Percentiles rank a stretch among this genome's conserved stretches.
phyloP scores from a whole-genome alignment of 2,797 vertebrate species.

The Megalops cyprinoides region DNA sequence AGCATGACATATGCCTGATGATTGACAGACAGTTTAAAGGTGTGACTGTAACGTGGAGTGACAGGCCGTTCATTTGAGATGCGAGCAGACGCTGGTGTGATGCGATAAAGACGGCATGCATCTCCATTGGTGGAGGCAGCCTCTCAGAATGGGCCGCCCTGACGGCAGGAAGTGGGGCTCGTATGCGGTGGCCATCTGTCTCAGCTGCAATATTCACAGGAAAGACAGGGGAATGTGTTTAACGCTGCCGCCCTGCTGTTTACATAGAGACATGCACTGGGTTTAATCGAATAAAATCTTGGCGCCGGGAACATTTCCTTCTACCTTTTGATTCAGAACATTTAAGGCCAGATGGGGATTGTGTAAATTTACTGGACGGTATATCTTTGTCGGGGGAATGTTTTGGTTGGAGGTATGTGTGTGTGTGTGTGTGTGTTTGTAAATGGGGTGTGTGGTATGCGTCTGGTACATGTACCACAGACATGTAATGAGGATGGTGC shows the following conservation, averaged over 20 bases:
- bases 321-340: background rate
- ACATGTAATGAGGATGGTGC: background rate
- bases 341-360: too few relatives aligned
- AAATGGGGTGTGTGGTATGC: background rate
- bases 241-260: background rate
- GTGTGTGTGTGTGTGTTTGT: background rate
- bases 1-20: background rate
- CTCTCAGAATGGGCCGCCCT: background rate
- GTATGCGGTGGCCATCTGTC: slow-evolving; percentile 21
- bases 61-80: too few relatives aligned
- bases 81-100: background rate
- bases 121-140: background rate
- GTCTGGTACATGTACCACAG: too few relatives aligned
- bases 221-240: background rate
- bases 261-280: background rate
- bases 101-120: background rate
- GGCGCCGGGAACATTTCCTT: background rate
- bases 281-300: background rate
- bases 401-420: background rate
- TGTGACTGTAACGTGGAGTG: background rate
- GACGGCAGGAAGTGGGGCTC: background rate
- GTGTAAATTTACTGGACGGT: too few relatives aligned
- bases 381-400: too few relatives aligned
- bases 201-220: background rate
- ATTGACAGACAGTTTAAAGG: background rate